phyloP scores from a whole-genome alignment of 2,888 invertebrate species.

The Leucoma salicis region DNA sequence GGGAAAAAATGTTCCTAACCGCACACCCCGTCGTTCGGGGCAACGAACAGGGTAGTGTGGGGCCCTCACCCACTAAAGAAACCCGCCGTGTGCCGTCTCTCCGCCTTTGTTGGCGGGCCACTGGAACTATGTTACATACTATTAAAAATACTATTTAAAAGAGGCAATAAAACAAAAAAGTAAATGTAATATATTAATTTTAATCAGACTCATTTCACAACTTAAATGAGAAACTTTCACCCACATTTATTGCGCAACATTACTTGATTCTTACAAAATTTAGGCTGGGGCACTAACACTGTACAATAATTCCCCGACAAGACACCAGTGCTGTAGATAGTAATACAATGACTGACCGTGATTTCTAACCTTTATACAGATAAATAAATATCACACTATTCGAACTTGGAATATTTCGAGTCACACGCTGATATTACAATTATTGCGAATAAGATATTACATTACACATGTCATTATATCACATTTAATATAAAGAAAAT shows the following conservation, averaged over 20 bases:
- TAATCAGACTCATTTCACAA: conserved; percentile 80
- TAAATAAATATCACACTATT: conserved; percentile 41
- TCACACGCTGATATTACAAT: conserved; percentile 32
- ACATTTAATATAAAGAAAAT: conserved; percentile 19
- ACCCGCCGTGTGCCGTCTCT: too few species aligned
- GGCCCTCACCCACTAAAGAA: too few species aligned
- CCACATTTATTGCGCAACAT: conserved; percentile 57
- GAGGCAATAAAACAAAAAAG: conserved; percentile 41
- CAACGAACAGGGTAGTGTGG: too few species aligned
- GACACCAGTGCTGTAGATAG: conserved; percentile 54
- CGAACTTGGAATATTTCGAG: conserved; percentile 53
- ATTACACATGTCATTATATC: conserved; percentile 23
- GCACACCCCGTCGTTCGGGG: too few species aligned
- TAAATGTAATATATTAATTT: conserved; percentile 65
- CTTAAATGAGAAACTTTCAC: conserved; percentile 69
- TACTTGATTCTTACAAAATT: conserved; percentile 49
- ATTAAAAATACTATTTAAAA: too few species aligned
- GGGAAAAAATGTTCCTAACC: too few species aligned
- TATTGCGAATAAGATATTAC: conserved; percentile 27
- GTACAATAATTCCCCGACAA: conserved; percentile 49
- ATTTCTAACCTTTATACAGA: conserved; percentile 29
- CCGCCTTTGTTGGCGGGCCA: too few species aligned
- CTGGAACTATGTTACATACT: too few species aligned
- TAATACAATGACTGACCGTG: conserved; percentile 42
- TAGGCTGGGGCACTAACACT: conserved; percentile 49